Conservation (phyloP, 2,888 invertebrate species). For the Drosophila acutilabella region DNA sequence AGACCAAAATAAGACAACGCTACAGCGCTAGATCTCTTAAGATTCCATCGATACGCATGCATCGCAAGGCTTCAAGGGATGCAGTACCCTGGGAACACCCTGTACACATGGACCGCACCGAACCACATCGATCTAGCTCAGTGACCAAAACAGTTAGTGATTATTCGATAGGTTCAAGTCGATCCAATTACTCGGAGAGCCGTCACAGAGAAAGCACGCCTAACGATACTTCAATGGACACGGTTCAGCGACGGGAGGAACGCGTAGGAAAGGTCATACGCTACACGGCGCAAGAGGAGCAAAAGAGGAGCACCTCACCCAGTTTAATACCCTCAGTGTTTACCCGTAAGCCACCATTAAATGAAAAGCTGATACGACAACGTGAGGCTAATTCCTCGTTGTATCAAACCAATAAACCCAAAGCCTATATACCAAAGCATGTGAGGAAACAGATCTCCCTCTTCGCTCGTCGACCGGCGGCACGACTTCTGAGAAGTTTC, state of each 20-base stretch:
- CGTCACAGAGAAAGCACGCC: neutral
- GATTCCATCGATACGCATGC: conserved; percentile 14
- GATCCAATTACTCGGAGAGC: neutral
- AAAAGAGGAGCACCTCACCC: neutral
- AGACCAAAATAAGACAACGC: neutral
- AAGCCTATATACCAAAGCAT: neutral
- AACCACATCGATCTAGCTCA: neutral
- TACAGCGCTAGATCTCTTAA: neutral
- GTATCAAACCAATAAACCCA: conserved; percentile 5
- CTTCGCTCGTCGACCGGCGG: conserved; percentile 23
- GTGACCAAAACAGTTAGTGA: neutral
- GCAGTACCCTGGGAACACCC: neutral
- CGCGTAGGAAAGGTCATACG: neutral
- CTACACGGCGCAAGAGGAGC: neutral
- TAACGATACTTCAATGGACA: conserved; percentile 25
- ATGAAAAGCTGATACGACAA: conserved; percentile 1
- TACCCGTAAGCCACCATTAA: conserved; percentile 3
- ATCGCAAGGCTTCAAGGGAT: neutral
- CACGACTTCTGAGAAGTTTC: neutral
- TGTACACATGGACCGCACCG: too few species aligned
- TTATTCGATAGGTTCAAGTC: neutral
- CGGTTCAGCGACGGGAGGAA: conserved; percentile 13
- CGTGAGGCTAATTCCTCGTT: conserved; percentile 4
- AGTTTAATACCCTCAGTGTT: neutral
- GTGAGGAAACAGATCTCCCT: conserved; percentile 1